These are phyloP conservation scores for Andricus quercusramuli DNA, from an alignment of 2,888 invertebrate species.

Conservation along the genomic window DNA sequence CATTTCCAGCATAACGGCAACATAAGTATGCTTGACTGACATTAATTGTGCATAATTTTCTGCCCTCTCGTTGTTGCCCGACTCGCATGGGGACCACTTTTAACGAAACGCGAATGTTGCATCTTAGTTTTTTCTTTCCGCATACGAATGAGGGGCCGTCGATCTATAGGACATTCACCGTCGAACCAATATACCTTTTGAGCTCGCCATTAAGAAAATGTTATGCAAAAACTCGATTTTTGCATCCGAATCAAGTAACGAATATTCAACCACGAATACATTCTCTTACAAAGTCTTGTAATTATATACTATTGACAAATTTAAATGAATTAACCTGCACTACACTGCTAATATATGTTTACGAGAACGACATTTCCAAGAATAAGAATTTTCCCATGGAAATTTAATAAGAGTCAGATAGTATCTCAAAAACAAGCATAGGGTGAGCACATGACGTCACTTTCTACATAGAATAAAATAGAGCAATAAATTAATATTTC, in stretches of 20 bases:
- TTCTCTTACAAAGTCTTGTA: background rate
- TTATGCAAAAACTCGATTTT: slow-evolving; percentile 30
- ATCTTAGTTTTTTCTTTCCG: slow-evolving; percentile 64
- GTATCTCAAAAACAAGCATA: background rate
- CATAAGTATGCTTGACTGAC: slow-evolving; percentile 74
- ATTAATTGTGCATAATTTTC: slow-evolving; percentile 76
- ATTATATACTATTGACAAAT: background rate
- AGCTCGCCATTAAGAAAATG: slow-evolving; percentile 27
- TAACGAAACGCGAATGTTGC: slow-evolving; percentile 66
- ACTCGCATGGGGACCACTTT: slow-evolving; percentile 57
- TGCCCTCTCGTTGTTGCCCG: slow-evolving; percentile 47
- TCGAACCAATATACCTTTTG: slow-evolving; percentile 41
- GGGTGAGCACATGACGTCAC: background rate
- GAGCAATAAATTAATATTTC: background rate
- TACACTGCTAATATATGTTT: background rate
- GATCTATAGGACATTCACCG: slow-evolving; percentile 51
- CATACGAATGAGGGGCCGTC: slow-evolving; percentile 64
- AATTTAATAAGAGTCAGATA: background rate
- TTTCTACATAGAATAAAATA: background rate
- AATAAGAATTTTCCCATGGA: background rate
- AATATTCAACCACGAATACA: slow-evolving; percentile 22
- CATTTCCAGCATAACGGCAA: slow-evolving; percentile 64
- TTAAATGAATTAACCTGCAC: background rate
- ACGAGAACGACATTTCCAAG: background rate
- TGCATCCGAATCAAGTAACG: slow-evolving; percentile 25